Conservation (phyloP, 2,113 vertebrate genomes). For the Apeltes quadracus region DNA sequence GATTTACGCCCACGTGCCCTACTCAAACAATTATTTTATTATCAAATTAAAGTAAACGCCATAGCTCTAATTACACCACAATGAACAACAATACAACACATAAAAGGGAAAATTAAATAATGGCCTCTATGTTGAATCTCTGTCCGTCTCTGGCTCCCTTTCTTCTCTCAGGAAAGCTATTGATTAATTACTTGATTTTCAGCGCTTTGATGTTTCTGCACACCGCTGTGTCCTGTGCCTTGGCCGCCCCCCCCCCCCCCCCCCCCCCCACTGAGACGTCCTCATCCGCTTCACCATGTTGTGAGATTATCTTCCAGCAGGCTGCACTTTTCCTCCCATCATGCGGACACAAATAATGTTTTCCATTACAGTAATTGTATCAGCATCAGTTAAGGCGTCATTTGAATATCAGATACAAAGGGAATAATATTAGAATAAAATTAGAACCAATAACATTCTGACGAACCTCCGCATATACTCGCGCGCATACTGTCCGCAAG, state of each 20-base stretch:
- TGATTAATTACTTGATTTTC: slow-evolving; percentile 34
- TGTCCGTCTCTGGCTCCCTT: neutral
- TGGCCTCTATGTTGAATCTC: slow-evolving; percentile 2
- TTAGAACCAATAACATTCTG: slow-evolving; percentile 23
- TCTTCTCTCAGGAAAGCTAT: slow-evolving; percentile 37
- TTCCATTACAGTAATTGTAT: slow-evolving; percentile 3
- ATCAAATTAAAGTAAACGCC: no score
- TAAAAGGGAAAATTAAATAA: no score
- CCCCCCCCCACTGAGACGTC: slow-evolving; percentile 31
- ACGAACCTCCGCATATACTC: no score
- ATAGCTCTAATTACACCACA: no score
- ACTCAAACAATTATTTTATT: no score
- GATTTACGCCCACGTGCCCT: no score
- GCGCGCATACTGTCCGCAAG: no score
- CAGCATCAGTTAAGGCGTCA: slow-evolving; percentile 6
- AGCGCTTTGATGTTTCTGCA: slow-evolving; percentile 47
- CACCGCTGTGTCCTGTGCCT: slow-evolving; percentile 26
- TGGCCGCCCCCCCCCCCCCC: slow-evolving; percentile 32
- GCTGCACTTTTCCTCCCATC: slow-evolving; percentile 43
- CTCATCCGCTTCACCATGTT: slow-evolving; percentile 33
- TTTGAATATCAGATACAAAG: slow-evolving; percentile 21
- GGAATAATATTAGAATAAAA: no score
- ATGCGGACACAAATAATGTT: neutral
- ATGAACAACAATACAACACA: no score
- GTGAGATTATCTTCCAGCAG: slow-evolving; percentile 50